Evolutionary conservation across 2,888 invertebrate genomes (phyloP).

Genomic region (Drepana falcataria): DNA sequence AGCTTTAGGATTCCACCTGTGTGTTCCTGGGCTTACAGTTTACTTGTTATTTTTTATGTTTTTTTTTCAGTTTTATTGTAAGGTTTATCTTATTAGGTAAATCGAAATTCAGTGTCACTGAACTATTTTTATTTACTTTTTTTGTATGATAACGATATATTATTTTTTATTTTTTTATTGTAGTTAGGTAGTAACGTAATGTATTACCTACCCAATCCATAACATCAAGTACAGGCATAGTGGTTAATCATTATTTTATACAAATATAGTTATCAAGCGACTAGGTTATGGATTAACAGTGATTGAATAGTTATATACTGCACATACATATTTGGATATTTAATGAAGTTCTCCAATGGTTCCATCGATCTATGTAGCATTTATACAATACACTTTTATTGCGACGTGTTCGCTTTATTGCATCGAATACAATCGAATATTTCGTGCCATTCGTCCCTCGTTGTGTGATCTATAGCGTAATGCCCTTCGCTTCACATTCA

Average conservation of each 20-base stretch:
- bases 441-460: constrained; percentile 38
- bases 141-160: constrained; percentile 63
- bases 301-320: constrained; percentile 17
- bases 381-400: constrained; percentile 10
- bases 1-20: constrained; percentile 58
- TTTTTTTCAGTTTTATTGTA: constrained; percentile 37
- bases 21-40: constrained; percentile 59
- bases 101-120: constrained; percentile 57
- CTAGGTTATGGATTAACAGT: constrained; percentile 28
- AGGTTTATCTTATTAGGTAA: constrained; percentile 48
- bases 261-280: constrained; percentile 32
- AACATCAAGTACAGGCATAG: constrained; percentile 44
- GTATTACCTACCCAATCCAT: constrained; percentile 25
- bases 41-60: constrained; percentile 48
- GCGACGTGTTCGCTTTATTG: constrained; percentile 21
- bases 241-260: constrained; percentile 29
- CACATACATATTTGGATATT: constrained; percentile 28
- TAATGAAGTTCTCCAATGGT: constrained; percentile 5
- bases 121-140: constrained; percentile 62
- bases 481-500: constrained; percentile 10
- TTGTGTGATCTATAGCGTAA: constrained; percentile 8
- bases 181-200: constrained; percentile 52
- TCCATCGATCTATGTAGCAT: not conserved
- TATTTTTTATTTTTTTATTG: constrained; percentile 54
- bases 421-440: constrained; percentile 28